Evolutionary conservation across 2,888 invertebrate genomes (phyloP).

Genomic region (Macropis europaea): DNA sequence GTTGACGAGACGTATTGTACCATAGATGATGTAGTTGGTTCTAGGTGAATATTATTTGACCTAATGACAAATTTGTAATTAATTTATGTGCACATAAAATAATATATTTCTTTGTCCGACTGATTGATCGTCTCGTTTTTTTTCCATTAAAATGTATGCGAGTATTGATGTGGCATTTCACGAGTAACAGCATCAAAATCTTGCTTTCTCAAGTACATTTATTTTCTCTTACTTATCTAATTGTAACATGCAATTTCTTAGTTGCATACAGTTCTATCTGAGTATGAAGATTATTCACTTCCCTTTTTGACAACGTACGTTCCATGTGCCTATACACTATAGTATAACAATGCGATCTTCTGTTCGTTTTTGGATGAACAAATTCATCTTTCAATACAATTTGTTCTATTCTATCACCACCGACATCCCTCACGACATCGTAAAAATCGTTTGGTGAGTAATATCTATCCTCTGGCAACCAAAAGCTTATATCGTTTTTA

Average conservation of each 20-base stretch:
- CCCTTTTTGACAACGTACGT: slow-evolving; percentile 90
- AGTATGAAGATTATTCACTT: slow-evolving; percentile 92
- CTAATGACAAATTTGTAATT: slow-evolving; percentile 73
- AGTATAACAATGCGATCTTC: slow-evolving; percentile 93
- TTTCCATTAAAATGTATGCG: background rate
- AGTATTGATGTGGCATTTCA: no score
- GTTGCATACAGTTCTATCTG: slow-evolving; percentile 84
- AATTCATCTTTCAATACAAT: slow-evolving; percentile 93
- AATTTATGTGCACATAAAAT: slow-evolving; percentile 73
- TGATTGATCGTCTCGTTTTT: background rate
- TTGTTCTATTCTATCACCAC: slow-evolving; percentile 97
- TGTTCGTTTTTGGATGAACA: slow-evolving; percentile 90
- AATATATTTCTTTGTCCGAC: slow-evolving; percentile 71
- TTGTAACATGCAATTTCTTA: slow-evolving; percentile 56
- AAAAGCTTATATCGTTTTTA: slow-evolving; percentile 96
- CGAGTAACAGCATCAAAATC: background rate
- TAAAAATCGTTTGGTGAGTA: slow-evolving; percentile 94
- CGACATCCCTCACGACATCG: slow-evolving; percentile 93
- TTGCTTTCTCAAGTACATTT: slow-evolving; percentile 4
- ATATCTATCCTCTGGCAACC: slow-evolving; percentile 88
- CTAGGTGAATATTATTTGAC: slow-evolving; percentile 68
- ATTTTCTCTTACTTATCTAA: slow-evolving; percentile 56
- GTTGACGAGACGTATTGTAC: slow-evolving; percentile 46
- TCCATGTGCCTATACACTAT: slow-evolving; percentile 97
- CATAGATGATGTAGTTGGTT: slow-evolving; percentile 65